Percentiles rank a stretch among this genome's conserved stretches.
Conservation (phyloP, 2,113 vertebrate species). For the Gambusia affinis region DNA sequence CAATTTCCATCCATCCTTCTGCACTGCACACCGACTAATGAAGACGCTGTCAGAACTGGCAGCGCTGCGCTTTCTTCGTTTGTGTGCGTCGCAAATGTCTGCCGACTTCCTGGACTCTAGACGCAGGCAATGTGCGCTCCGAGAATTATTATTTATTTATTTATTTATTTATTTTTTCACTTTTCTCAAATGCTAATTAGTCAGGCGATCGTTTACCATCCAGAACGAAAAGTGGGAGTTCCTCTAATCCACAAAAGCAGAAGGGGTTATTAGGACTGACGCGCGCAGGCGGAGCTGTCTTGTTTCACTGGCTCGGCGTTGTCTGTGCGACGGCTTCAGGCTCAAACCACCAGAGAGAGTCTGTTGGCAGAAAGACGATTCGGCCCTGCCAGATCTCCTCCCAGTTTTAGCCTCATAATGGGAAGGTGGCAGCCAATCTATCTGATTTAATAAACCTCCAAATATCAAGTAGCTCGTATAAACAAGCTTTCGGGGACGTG, state of each 20-base stretch:
- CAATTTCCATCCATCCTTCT: not conserved
- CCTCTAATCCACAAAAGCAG: slow-evolving; percentile 26
- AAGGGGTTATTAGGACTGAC: slow-evolving; percentile 4
- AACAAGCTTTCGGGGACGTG: slow-evolving; percentile 35
- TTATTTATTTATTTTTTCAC: not conserved
- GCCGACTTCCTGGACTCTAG: not conserved
- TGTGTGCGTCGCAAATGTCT: not conserved
- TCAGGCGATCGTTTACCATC: slow-evolving; percentile 9
- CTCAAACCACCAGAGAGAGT: slow-evolving; percentile 60
- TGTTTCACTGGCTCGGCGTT: slow-evolving; percentile 24
- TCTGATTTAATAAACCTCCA: slow-evolving; percentile 68
- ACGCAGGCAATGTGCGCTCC: not conserved
- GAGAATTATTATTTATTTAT: not conserved
- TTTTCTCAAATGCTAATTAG: slow-evolving; percentile 7
- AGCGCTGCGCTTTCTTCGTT: not conserved
- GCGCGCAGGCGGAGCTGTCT: slow-evolving; percentile 23
- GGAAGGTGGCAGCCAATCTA: slow-evolving; percentile 61
- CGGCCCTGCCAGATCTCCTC: slow-evolving; percentile 65
- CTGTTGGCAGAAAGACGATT: slow-evolving; percentile 64
- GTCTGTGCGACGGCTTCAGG: slow-evolving; percentile 37
- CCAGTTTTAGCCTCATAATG: slow-evolving; percentile 67
- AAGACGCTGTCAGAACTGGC: no score
- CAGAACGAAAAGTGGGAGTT: slow-evolving; percentile 8
- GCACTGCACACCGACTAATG: not conserved
- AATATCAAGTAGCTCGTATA: slow-evolving; percentile 58